phyloP scores from a whole-genome alignment of 92 coral and sea anemone species.

The Parazoanthus swiftii region DNA sequence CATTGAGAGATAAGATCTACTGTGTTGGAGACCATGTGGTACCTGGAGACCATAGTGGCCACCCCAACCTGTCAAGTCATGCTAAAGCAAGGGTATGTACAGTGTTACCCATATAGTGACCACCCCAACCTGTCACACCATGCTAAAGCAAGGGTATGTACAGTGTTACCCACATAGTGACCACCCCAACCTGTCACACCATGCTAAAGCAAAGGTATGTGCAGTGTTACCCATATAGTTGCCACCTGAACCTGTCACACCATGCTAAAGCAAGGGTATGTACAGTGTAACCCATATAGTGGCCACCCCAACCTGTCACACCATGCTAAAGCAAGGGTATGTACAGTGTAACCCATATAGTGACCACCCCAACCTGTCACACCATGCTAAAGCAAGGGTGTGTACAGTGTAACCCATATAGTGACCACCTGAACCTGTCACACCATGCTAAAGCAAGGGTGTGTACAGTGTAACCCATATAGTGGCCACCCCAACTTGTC shows the following conservation, averaged over 20 bases:
- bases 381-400: too few relatives aligned
- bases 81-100: conserved; percentile 73
- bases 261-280: conserved; percentile 62
- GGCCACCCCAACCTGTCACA: background rate
- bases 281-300: background rate
- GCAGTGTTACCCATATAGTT: background rate
- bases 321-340: conserved; percentile 69
- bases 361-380: background rate
- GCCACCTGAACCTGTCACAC: too few relatives aligned
- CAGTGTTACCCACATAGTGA: background rate
- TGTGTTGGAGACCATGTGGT: conserved; percentile 80
- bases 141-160: conserved; percentile 51
- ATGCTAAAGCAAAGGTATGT: too few relatives aligned
- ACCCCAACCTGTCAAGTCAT: conserved; percentile 68
- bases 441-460: too few relatives aligned
- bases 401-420: background rate
- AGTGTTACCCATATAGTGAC: background rate
- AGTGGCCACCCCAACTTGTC: too few relatives aligned
- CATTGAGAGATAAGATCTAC: conserved; percentile 86
- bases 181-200: background rate
- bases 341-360: background rate
- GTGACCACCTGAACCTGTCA: conserved; percentile 60
- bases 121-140: background rate
- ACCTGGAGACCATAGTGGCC: conserved; percentile 93
- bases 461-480: background rate